phyloP scores from a whole-genome alignment of 2,113 vertebrate genomes.

The Erythrocercus mccallii region DNA sequence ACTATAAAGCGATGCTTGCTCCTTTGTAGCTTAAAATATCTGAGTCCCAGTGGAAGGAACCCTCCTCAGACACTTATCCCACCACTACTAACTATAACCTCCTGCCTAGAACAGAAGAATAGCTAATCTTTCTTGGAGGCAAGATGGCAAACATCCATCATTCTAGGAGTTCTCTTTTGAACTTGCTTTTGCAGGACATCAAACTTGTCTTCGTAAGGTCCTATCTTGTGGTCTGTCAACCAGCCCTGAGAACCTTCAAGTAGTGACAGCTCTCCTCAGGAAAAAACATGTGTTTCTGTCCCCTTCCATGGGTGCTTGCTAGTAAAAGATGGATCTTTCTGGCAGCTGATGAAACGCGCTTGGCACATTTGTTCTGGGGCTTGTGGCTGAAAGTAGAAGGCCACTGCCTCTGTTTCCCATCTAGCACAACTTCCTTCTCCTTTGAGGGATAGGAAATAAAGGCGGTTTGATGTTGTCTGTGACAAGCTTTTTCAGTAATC shows the following conservation, averaged over 20 bases:
- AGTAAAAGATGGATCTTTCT: background rate
- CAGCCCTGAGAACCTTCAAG: background rate
- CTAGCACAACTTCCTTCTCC: background rate
- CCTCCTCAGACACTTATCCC: background rate
- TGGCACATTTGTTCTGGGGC: background rate
- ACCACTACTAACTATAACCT: background rate
- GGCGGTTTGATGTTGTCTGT: background rate
- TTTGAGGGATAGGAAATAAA: background rate
- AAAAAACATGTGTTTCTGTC: background rate
- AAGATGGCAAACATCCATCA: background rate
- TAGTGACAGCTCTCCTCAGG: background rate
- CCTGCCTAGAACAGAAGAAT: background rate
- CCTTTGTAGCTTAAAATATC: background rate
- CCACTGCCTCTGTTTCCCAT: background rate
- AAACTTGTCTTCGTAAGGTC: background rate
- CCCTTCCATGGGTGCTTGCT: background rate
- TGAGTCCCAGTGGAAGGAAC: background rate
- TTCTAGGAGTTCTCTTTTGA: background rate
- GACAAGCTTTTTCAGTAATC: background rate
- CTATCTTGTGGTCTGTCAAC: background rate
- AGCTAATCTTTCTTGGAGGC: background rate
- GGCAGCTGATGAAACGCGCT: background rate
- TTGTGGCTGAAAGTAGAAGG: background rate
- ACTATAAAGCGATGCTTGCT: background rate
- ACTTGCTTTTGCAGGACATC: background rate